phyloP scores from a whole-genome alignment of 2,888 invertebrate species.

The Rhimphoctona megacephalus region DNA sequence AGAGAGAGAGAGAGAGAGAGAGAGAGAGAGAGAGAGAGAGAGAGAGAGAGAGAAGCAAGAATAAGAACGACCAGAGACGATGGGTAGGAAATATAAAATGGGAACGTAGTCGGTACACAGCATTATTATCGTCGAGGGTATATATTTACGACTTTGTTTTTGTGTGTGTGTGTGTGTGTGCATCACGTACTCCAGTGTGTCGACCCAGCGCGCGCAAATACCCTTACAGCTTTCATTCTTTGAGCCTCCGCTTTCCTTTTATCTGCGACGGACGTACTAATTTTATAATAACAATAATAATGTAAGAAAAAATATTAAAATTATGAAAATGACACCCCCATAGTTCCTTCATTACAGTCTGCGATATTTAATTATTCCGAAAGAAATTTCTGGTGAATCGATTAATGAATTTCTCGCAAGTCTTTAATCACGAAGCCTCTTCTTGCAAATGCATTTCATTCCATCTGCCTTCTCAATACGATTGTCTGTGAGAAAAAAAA shows the following conservation, averaged over 20 bases:
- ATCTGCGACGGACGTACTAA: not conserved
- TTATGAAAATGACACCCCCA: not conserved
- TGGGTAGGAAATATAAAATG: constrained; percentile 60
- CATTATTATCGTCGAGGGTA: constrained; percentile 46
- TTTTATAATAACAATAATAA: constrained; percentile 11
- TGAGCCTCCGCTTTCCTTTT: constrained; percentile 23
- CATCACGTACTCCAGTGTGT: constrained; percentile 28
- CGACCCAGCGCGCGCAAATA: constrained; percentile 54
- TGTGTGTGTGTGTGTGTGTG: not conserved
- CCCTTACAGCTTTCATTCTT: constrained; percentile 50
- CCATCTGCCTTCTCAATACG: not conserved
- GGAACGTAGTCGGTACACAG: constrained; percentile 56
- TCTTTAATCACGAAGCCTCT: not conserved
- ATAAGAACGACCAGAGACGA: constrained; percentile 49
- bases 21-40: too few relatives aligned
- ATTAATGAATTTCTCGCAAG: not conserved
- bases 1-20: constrained; percentile 7
- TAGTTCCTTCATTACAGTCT: not conserved
- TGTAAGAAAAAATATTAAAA: not conserved
- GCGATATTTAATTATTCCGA: not conserved
- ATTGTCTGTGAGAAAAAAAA: not conserved
- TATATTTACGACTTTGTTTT: constrained; percentile 33
- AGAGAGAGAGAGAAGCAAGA: not conserved
- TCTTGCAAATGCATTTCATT: constrained; percentile 6
- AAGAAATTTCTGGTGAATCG: not conserved